These are phyloP conservation scores for Noctua comes DNA, from an alignment of 2,888 invertebrate genomes.

Conservation along the genomic window DNA sequence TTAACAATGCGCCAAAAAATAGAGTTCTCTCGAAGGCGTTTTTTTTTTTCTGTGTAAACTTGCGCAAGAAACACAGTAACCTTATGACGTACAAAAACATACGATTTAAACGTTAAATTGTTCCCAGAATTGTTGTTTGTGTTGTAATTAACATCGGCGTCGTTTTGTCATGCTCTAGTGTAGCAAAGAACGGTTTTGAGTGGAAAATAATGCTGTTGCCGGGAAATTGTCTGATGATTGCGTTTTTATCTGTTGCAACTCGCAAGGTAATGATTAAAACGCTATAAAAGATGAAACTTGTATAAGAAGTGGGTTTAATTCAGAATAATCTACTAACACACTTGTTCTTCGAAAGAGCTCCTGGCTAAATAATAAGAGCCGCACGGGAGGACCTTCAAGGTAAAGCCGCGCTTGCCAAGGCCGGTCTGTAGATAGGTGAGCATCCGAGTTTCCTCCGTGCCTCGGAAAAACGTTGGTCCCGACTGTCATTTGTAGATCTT, in stretches of 20 bases:
- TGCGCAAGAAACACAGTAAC: slow-evolving; percentile 26
- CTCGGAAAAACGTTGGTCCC: background rate
- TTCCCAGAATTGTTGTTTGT: slow-evolving; percentile 61
- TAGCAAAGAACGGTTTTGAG: slow-evolving; percentile 13
- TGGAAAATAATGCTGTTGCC: slow-evolving; percentile 11
- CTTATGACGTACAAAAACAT: slow-evolving; percentile 36
- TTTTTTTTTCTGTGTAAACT: slow-evolving; percentile 25
- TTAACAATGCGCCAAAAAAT: slow-evolving; percentile 13
- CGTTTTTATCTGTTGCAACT: slow-evolving; percentile 23
- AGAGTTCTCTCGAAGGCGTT: slow-evolving; percentile 21
- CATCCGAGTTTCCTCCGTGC: background rate
- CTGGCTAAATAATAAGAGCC: background rate
- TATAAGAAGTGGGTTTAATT: slow-evolving; percentile 5
- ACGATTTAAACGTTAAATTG: slow-evolving; percentile 30
- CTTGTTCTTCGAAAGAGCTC: background rate
- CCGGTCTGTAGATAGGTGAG: background rate
- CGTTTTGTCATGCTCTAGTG: slow-evolving; percentile 28
- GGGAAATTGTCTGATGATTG: slow-evolving; percentile 31
- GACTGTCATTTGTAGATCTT: background rate
- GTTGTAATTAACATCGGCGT: slow-evolving; percentile 31
- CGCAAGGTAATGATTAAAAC: slow-evolving; percentile 15
- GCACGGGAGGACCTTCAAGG: background rate
- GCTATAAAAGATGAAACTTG: background rate
- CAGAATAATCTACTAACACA: background rate
- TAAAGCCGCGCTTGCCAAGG: background rate